phyloP scores from a whole-genome alignment of 2,888 invertebrate genomes.

The Hylaea fasciaria region DNA sequence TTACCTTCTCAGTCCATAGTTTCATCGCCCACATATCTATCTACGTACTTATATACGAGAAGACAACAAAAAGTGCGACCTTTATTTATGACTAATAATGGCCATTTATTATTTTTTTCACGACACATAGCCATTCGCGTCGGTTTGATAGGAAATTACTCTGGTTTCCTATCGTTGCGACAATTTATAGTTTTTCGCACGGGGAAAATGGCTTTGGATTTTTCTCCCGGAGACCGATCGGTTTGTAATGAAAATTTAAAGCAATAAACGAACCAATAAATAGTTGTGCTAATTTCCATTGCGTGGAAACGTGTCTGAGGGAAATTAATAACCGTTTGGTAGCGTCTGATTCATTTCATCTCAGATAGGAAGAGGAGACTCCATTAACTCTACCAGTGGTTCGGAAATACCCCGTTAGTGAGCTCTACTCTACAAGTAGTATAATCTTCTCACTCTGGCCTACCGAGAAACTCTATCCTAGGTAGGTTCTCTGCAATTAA shows the following conservation, averaged over 20 bases:
- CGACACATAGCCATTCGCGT: conserved; percentile 51
- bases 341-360: no score
- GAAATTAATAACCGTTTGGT: not conserved
- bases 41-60: conserved; percentile 34
- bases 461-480: no score
- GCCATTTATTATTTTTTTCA: conserved; percentile 55
- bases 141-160: conserved; percentile 59
- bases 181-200: conserved; percentile 37
- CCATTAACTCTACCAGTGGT: no score
- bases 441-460: no score
- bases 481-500: no score
- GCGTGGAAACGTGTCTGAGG: not conserved
- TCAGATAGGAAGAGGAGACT: no score
- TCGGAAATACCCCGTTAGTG: no score
- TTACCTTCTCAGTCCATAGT: conserved; percentile 19
- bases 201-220: conserved; percentile 18
- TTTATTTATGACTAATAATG: conserved; percentile 65
- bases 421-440: no score
- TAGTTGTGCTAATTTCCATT: not conserved
- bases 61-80: conserved; percentile 53
- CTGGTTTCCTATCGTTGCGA: conserved; percentile 40
- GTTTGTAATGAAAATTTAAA: conserved; percentile 8
- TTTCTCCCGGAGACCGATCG: conserved; percentile 8
- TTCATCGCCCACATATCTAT: conserved; percentile 44
- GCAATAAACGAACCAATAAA: not conserved